Evolutionary conservation across 2,888 invertebrate genomes (phyloP).

Genomic region (Arctia plantaginis): DNA sequence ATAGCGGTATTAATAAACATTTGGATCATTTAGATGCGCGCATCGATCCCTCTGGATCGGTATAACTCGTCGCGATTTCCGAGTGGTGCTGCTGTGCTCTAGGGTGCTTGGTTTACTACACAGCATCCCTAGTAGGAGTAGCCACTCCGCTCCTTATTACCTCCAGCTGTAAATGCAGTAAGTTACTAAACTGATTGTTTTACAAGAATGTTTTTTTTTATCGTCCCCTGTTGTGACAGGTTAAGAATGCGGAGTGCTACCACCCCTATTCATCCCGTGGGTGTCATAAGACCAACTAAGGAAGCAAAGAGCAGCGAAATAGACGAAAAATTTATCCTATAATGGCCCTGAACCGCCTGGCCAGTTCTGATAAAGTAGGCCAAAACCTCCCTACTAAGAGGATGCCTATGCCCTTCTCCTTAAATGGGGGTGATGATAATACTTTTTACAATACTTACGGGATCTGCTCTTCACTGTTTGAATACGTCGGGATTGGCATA

Average conservation of each 20-base stretch:
- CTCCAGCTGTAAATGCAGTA: constrained; percentile 93
- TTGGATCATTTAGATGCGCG: constrained; percentile 83
- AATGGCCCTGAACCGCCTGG: no score
- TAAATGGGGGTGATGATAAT: no score
- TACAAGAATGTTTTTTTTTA: no score
- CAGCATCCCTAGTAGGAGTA: constrained; percentile 92
- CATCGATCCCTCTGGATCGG: constrained; percentile 90
- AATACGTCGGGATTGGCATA: no score
- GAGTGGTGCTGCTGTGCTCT: constrained; percentile 92
- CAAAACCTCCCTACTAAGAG: no score
- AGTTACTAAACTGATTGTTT: constrained; percentile 50
- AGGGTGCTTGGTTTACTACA: constrained; percentile 91
- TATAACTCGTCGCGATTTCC: constrained; percentile 90
- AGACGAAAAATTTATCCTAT: neutral
- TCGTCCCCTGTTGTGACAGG: no score
- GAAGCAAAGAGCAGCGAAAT: no score
- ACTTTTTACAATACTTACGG: no score
- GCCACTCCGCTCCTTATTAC: constrained; percentile 93
- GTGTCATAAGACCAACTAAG: neutral
- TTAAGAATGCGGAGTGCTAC: no score
- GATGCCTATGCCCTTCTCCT: no score
- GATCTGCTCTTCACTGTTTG: neutral
- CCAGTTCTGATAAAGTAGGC: no score
- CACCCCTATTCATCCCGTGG: neutral
- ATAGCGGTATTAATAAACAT: neutral